Percentiles rank a stretch among this genome's conserved stretches.
phyloP scores from a whole-genome alignment of 2,113 vertebrate species.

The Galbula dea region DNA sequence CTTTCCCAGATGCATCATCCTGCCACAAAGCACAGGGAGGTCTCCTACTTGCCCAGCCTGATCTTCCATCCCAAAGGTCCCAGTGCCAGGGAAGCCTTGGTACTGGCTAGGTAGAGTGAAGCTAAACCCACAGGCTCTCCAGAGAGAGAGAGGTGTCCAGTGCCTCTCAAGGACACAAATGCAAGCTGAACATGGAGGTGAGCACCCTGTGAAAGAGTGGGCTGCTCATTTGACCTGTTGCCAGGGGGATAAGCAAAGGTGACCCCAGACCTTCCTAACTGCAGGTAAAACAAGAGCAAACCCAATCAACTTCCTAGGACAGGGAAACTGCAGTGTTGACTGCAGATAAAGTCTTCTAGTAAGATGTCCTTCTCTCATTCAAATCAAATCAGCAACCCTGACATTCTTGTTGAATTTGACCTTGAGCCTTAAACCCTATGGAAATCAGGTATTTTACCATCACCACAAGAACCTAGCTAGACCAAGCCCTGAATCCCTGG shows the following conservation, averaged over 20 bases:
- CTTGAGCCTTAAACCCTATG: not conserved
- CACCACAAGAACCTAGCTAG: not conserved
- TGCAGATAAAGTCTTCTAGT: not conserved
- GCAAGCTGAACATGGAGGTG: accelerated
- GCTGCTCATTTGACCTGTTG: not conserved
- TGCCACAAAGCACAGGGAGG: not conserved
- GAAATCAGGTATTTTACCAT: not conserved
- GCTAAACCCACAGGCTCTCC: not conserved
- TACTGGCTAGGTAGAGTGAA: not conserved
- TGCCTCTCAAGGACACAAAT: not conserved
- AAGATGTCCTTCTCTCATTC: not conserved
- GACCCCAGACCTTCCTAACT: accelerated
- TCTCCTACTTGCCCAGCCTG: not conserved
- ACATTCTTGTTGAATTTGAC: not conserved
- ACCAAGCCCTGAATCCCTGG: not conserved
- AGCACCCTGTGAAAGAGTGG: not conserved
- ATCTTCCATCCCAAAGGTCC: not conserved
- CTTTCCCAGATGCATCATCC: not conserved
- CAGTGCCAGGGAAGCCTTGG: not conserved
- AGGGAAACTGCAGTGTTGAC: not conserved
- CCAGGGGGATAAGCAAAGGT: not conserved
- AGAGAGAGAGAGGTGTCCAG: not conserved
- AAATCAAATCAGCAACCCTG: not conserved
- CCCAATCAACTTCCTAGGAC: not conserved
- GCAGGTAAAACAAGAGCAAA: not conserved